phyloP scores from a whole-genome alignment of 2,888 invertebrate species.

The Hydroisotoma schaefferi region DNA sequence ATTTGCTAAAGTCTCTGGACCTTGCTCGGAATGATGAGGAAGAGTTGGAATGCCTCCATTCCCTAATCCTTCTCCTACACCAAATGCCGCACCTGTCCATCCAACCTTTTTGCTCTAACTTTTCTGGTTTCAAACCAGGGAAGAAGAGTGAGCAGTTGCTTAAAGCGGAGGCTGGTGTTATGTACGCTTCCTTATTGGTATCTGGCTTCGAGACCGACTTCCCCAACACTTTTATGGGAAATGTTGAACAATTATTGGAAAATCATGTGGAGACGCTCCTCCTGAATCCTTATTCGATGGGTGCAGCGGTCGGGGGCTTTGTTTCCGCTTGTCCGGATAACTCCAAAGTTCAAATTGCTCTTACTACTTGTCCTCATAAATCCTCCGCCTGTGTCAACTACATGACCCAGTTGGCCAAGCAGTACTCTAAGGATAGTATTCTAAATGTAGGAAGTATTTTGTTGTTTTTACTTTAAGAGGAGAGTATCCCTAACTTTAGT shows the following conservation, averaged over 20 bases:
- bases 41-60: slow-evolving; percentile 36
- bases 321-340: neutral
- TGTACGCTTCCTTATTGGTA: slow-evolving; percentile 14
- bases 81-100: slow-evolving; percentile 28
- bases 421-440: neutral
- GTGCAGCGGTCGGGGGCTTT: slow-evolving; percentile 22
- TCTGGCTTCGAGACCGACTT: neutral
- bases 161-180: slow-evolving; percentile 36
- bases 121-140: slow-evolving; percentile 10
- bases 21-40: slow-evolving; percentile 33
- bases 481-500: neutral
- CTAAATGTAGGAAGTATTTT: neutral
- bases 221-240: neutral
- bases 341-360: neutral
- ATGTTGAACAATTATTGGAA: slow-evolving; percentile 26
- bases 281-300: slow-evolving; percentile 34
- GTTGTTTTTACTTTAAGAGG: neutral
- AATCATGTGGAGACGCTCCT: slow-evolving; percentile 26
- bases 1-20: slow-evolving; percentile 23
- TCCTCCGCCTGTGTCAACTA: neutral
- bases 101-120: slow-evolving; percentile 17
- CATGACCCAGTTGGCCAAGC: neutral
- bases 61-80: slow-evolving; percentile 30
- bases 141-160: slow-evolving; percentile 19
- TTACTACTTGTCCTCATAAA: neutral